Conservation (phyloP, 2,113 vertebrate genomes). For the Dascyllus trimaculatus region DNA sequence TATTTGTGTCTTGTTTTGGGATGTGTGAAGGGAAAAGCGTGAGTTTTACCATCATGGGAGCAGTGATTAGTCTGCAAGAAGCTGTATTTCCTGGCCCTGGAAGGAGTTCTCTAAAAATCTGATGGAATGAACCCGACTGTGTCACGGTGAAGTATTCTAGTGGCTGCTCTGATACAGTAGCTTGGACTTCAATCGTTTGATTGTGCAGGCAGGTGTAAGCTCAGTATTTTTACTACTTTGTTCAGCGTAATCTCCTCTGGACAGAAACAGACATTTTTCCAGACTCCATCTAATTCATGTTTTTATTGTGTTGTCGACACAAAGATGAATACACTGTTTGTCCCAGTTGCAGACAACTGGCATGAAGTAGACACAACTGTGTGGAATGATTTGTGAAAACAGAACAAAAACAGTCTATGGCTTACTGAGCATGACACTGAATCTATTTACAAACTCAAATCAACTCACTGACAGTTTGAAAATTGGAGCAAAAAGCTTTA, state of each 20-base stretch:
- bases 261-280: slow-evolving; percentile 43
- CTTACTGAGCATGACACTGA: slow-evolving; percentile 79
- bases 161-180: no score
- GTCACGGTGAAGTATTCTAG: no score
- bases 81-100: no score
- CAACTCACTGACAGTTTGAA: slow-evolving; percentile 74
- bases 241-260: neutral
- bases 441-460: slow-evolving; percentile 80
- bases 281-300: slow-evolving; percentile 72
- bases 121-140: no score
- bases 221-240: no score
- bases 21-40: no score
- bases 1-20: no score
- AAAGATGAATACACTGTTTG: slow-evolving; percentile 75
- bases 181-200: no score
- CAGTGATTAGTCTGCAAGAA: no score
- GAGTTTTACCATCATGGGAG: no score
- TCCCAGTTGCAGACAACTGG: slow-evolving; percentile 63
- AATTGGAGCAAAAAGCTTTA: slow-evolving; percentile 76
- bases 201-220: no score
- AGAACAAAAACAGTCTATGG: slow-evolving; percentile 78
- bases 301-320: slow-evolving; percentile 85
- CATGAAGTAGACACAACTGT: slow-evolving; percentile 72
- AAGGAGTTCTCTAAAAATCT: no score
- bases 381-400: slow-evolving; percentile 80